Evolutionary conservation across 2,113 vertebrate species (phyloP).

Genomic region (Hyaena hyaena): DNA sequence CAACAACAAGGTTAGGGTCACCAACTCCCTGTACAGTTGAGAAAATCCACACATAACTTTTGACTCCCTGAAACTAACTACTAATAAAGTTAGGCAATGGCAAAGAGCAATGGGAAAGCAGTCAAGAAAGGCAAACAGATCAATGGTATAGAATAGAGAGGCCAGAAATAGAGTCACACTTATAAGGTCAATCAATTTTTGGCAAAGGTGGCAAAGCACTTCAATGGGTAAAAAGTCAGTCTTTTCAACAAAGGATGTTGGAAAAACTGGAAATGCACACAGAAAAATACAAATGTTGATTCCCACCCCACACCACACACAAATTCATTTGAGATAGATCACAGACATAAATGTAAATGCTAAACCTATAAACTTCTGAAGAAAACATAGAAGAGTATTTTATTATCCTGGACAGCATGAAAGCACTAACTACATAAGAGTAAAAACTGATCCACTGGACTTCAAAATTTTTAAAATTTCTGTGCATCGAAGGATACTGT

Average conservation of each 20-base stretch:
- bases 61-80: not conserved
- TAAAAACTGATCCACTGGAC: not conserved
- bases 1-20: not conserved
- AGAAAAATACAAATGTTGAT: slow-evolving; percentile 12
- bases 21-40: not conserved
- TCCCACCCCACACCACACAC: not conserved
- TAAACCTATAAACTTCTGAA: not conserved
- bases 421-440: not conserved
- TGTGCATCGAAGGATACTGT: not conserved
- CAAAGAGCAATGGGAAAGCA: not conserved
- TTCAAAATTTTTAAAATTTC: not conserved
- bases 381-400: not conserved
- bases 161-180: not conserved
- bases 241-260: not conserved
- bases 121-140: not conserved
- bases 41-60: not conserved
- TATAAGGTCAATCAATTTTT: not conserved
- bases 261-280: not conserved
- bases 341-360: not conserved
- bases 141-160: not conserved
- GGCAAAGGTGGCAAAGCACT: not conserved
- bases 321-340: not conserved
- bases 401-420: not conserved
- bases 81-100: not conserved
- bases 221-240: not conserved